A percentile compares a stretch with the other conserved stretches of the same genome.
Conservation (phyloP, 2,797 vertebrate species). For the Melanitta fusca region DNA sequence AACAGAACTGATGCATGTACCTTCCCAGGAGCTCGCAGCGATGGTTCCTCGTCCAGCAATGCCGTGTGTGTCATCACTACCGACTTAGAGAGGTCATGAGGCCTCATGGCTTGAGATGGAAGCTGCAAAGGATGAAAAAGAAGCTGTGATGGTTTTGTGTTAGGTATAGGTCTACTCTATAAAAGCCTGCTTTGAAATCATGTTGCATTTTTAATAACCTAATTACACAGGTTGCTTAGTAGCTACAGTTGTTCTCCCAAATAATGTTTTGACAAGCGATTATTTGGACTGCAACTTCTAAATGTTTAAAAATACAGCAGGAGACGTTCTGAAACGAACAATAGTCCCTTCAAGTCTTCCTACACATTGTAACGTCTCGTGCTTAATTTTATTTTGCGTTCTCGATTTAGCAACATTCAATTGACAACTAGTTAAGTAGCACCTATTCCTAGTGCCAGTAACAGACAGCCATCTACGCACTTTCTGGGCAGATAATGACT, state of each 20-base stretch:
- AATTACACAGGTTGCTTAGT: slow-evolving; percentile 35
- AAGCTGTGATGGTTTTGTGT: not conserved
- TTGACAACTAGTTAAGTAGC: slow-evolving; percentile 25
- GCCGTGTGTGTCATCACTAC: accelerated
- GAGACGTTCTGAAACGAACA: not conserved
- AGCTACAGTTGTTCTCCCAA: slow-evolving; percentile 11
- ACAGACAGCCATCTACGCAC: not conserved
- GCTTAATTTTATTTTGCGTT: slow-evolving; percentile 11
- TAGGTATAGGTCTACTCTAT: not conserved
- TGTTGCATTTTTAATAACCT: slow-evolving; percentile 39
- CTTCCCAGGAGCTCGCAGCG: not conserved
- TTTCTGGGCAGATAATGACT: not conserved
- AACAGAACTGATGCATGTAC: accelerated
- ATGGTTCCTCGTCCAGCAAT: not conserved
- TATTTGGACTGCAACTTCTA: slow-evolving; percentile 44
- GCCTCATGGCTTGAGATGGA: not conserved
- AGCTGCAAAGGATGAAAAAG: not conserved
- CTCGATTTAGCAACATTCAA: not conserved
- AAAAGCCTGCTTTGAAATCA: not conserved
- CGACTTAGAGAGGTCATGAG: not conserved
- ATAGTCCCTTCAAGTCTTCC: not conserved
- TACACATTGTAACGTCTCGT: not conserved
- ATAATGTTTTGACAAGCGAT: slow-evolving; percentile 41
- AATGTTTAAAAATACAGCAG: slow-evolving; percentile 40
- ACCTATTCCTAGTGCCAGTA: not conserved